Base-by-base conservation (phyloP, 2,113 vertebrate genomes). In the Crotophaga sulcirostris region DNA sequence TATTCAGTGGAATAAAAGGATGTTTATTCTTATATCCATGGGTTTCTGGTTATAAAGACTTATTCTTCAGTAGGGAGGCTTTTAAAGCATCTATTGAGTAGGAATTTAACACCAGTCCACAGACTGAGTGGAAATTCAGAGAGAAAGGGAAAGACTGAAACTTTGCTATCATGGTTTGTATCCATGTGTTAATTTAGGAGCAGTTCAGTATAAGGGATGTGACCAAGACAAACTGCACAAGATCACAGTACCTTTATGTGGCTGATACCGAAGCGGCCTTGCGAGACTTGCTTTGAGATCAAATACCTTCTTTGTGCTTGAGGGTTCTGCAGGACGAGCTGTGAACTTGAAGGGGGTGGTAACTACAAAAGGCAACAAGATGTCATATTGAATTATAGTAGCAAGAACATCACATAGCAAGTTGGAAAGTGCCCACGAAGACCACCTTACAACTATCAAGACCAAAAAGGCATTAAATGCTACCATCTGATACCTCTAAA, bases 281-380 rank as follows among this genome's bases (percentile, higher is more conserved):
- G 99, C 98, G 87, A 99, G 98, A 91, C 99, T 99, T 49, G 98
- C 99, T 98, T 99, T 98, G 86, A 99, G 98, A 91, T 99, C 98
- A 97, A 99, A 99, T 2, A 36, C 62, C 92, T 99, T 99, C 96
- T 98, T 99, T 7, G 97, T 94, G 5, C 97, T 97, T 7, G 98
- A 98, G 16, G 99, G 98, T 60, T 94, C 84, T 6, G 28, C 34
- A 25, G 82, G 19, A 11, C 94, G 67, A 60, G 97, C 97, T 23
- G 94, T 96, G 88, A 99, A 98, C 82, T 98, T 97, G 87, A 99
- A 99, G 1, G 98, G 98, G 10, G 97, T 98, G 54, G 93, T 40
- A 90, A 90, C 99, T 99, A 69, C 62, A 91, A 89, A 90, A 70
- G n/a, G 23, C 38, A 87, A 33, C 33, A 73, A 66, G 34, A 69